Evolutionary conservation across 2,888 invertebrate species (phyloP).

Genomic region (Zeuzera pyrina): DNA sequence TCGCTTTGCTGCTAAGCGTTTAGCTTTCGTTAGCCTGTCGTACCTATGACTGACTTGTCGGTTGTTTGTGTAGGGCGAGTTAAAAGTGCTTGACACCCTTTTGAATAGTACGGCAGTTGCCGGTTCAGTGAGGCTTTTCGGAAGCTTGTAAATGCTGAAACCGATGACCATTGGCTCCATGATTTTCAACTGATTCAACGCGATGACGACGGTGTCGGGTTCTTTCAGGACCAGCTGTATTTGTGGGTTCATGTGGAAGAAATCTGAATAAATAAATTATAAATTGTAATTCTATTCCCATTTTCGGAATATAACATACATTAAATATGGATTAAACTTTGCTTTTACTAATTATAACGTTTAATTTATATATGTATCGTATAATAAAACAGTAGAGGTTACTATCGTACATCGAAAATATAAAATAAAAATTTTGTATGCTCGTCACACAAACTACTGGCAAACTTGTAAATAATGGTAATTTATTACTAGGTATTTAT

Average conservation of each 20-base stretch:
- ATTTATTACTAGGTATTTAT: too few species aligned
- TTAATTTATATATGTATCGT: too few species aligned
- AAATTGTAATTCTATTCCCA: too few species aligned
- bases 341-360: too few species aligned
- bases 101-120: slow-evolving; percentile 87
- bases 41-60: slow-evolving; percentile 81
- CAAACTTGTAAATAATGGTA: too few species aligned
- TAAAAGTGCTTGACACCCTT: slow-evolving; percentile 87
- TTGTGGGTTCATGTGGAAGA: slow-evolving; percentile 95
- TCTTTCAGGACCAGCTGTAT: slow-evolving; percentile 85
- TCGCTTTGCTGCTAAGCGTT: neutral
- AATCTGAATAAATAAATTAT: slow-evolving; percentile 71
- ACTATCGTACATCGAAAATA: too few species aligned
- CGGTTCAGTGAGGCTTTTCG: slow-evolving; percentile 80
- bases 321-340: too few species aligned
- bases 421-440: too few species aligned
- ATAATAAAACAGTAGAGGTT: too few species aligned
- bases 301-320: too few species aligned
- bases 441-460: too few species aligned
- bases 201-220: slow-evolving; percentile 77
- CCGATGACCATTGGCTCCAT: slow-evolving; percentile 95
- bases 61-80: slow-evolving; percentile 94
- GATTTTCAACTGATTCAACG: slow-evolving; percentile 90
- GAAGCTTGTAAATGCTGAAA: slow-evolving; percentile 86
- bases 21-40: neutral